Base-by-base conservation (phyloP, 2,797 vertebrate species). In the Argyrosomus regius region DNA sequence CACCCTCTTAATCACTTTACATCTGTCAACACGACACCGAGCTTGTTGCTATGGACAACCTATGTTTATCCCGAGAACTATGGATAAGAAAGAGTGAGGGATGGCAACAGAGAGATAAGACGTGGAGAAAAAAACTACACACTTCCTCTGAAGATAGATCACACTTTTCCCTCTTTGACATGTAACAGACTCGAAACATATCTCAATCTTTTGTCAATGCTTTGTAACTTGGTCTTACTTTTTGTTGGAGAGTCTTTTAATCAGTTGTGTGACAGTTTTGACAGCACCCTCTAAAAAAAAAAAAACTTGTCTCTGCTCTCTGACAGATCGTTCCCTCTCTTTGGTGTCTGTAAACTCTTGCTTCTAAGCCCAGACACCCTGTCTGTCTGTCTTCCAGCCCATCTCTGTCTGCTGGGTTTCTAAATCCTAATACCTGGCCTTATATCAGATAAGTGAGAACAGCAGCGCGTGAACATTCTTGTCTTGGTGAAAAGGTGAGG, bases 1-100 rank as follows among this genome's bases (percentile, higher is more conserved):
- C 59, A 56, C n/a, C 1, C 50, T 70, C 43, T 78, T 84, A 71
- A 87, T 87, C 84, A 84, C 66, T 62, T 70, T 70, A 87, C 75
- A 90, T 88, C 77, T 80, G 78, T 87, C 67, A 80, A 72, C 58
- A 81, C 60, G 63, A 46, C 56, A 87, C 65, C 28, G 17, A 80
- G 75, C 77, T 80, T 85, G 91, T 94, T 94, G 92, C 91, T 87
- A 94, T 78, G 89, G 92, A 87, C 84, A 89, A 83, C 84, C 72
- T 82, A 52, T 61, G 66, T 86, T 84, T 79, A 84, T 72, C 24
- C n/a, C 3, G 17, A 67, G 52, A 74, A 57, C 39, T 61, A 69
- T 18, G 57, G n/a, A 67, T 58, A 65, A 64, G 71, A 77, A 41
- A 48, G 56, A 50, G 52, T 39, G 46, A 75, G 18, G 54, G 24